Evolutionary conservation across 2,888 invertebrate genomes (phyloP).

Genomic region (Auanema sp.): DNA sequence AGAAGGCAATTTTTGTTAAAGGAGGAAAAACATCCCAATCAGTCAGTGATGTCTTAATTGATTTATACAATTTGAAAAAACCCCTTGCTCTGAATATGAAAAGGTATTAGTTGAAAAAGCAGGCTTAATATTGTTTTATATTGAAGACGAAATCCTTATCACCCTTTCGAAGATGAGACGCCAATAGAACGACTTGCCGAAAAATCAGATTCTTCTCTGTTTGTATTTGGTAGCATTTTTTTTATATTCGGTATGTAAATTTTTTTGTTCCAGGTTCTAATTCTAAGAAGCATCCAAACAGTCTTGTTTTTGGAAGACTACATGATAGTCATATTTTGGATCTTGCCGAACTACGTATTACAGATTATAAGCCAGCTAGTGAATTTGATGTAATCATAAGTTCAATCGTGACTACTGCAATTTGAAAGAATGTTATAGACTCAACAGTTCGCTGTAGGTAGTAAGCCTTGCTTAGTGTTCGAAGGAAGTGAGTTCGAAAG

Average conservation of each 20-base stretch:
- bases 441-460: conserved; percentile 72
- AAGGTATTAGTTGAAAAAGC: conserved; percentile 37
- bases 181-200: conserved; percentile 75
- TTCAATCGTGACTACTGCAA: background rate
- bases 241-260: too few relatives aligned
- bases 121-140: too few relatives aligned
- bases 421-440: background rate
- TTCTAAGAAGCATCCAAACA: conserved; percentile 76
- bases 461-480: conserved; percentile 88
- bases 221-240: conserved; percentile 73
- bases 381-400: conserved; percentile 48
- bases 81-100: conserved; percentile 54
- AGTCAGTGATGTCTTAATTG: conserved; percentile 79
- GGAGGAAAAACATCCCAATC: conserved; percentile 74
- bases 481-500: conserved; percentile 88
- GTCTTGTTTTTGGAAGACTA: conserved; percentile 72
- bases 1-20: conserved; percentile 43
- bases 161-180: conserved; percentile 87
- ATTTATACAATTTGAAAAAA: conserved; percentile 66
- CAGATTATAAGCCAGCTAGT: conserved; percentile 74
- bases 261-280: conserved; percentile 71
- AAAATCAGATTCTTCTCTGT: conserved; percentile 85
- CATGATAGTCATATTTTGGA: conserved; percentile 88
- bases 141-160: conserved; percentile 72
- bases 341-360: conserved; percentile 92